Evolutionary conservation across 92 coral and sea anemone species (phyloP).

Genomic region (Bergia puertoricense): DNA sequence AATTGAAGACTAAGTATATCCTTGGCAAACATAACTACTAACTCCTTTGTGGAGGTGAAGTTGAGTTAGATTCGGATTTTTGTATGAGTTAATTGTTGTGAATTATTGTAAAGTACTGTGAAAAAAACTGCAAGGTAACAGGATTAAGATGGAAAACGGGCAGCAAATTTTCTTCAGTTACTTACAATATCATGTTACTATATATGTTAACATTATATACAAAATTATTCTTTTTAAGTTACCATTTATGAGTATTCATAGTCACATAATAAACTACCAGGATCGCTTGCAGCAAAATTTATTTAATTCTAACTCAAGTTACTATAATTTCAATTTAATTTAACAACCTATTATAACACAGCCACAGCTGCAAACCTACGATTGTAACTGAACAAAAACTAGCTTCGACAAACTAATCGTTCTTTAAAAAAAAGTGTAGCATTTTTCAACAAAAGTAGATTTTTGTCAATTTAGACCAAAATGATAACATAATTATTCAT

Average conservation of each 20-base stretch:
- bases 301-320: not conserved
- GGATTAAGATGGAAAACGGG: not conserved
- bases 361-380: constrained; percentile 1
- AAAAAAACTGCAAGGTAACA: not conserved
- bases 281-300: not conserved
- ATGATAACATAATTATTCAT: too few species aligned
- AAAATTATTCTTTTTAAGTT: not conserved
- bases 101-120: not conserved
- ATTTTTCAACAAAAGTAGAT: too few species aligned
- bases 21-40: too few species aligned
- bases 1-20: too few species aligned
- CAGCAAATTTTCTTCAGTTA: not conserved
- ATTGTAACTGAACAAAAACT: not conserved
- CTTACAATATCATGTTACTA: not conserved
- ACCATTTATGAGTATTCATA: not conserved
- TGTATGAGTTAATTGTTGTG: not conserved
- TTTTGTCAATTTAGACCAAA: not conserved
- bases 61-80: too few species aligned
- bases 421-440: not conserved
- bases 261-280: not conserved
- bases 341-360: not conserved
- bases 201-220: not conserved
- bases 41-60: too few species aligned
- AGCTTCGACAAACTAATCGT: not conserved
- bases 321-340: not conserved